Percentiles rank a stretch among this genome's conserved stretches.
These are phyloP conservation scores for Bagarius yarrelli DNA, from an alignment of 2,113 vertebrate species.

Conservation along the genomic window DNA sequence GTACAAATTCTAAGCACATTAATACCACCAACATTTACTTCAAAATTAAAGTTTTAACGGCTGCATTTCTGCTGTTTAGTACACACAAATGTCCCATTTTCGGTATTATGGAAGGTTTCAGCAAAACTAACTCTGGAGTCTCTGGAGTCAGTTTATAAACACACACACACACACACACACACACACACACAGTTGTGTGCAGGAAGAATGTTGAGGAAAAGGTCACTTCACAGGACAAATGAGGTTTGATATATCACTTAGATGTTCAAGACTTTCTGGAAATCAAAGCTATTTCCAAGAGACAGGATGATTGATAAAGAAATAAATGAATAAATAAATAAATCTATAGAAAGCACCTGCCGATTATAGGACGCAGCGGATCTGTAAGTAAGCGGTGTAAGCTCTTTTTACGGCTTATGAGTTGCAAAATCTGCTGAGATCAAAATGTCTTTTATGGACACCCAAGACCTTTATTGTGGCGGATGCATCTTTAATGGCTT, in stretches of 20 bases:
- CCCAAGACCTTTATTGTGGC: slow-evolving; percentile 38
- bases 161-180: slow-evolving; percentile 26
- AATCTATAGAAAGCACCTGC: slow-evolving; percentile 39
- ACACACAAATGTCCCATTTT: slow-evolving; percentile 25
- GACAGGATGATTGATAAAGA: not conserved
- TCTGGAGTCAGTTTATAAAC: slow-evolving; percentile 14
- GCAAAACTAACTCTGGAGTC: not conserved
- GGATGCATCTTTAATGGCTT: slow-evolving; percentile 48
- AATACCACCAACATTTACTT: not conserved
- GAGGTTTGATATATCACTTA: slow-evolving; percentile 36
- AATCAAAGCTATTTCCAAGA: slow-evolving; percentile 19
- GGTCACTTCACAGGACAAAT: slow-evolving; percentile 43
- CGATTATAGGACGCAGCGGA: slow-evolving; percentile 1
- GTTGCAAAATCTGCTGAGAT: slow-evolving; percentile 46
- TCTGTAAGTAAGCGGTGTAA: slow-evolving; percentile 30
- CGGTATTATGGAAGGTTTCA: not conserved
- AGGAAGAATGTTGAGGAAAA: slow-evolving; percentile 39
- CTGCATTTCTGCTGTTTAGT: slow-evolving; percentile 8
- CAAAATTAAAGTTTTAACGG: not conserved
- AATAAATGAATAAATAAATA: slow-evolving; percentile 34
- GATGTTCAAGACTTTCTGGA: slow-evolving; percentile 44
- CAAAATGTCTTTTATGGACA: slow-evolving; percentile 48
- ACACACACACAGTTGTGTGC: slow-evolving; percentile 16
- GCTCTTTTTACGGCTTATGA: slow-evolving; percentile 37
- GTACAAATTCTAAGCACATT: not conserved